Percentiles rank a stretch among this genome's conserved stretches.
These are phyloP conservation scores for Ditula angustiorana DNA, from an alignment of 2,888 invertebrate genomes.

Conservation along the genomic window DNA sequence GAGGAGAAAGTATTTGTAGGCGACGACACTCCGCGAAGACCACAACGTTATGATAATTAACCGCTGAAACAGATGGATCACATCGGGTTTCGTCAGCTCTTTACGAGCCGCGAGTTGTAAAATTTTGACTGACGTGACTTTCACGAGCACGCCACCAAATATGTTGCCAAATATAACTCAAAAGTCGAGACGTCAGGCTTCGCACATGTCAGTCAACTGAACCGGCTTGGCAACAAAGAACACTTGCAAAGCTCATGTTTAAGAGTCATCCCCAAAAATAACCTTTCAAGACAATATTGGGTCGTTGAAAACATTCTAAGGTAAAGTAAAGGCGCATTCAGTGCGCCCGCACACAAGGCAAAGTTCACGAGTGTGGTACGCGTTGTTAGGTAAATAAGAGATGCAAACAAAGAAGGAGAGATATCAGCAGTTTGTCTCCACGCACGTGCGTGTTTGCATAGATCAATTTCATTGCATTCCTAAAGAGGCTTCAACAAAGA, in stretches of 20 bases:
- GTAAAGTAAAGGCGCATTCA: constrained; percentile 12
- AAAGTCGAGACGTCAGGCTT: constrained; percentile 48
- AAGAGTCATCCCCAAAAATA: constrained; percentile 54
- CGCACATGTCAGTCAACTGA: constrained; percentile 55
- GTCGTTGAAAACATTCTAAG: background rate
- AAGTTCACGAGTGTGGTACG: constrained; percentile 39
- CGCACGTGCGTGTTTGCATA: constrained; percentile 71
- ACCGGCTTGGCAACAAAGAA: constrained; percentile 57
- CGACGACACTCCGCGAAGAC: constrained; percentile 55
- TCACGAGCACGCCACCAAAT: constrained; percentile 52
- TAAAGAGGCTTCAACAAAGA: constrained; percentile 53
- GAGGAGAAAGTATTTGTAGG: constrained; percentile 68
- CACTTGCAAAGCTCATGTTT: constrained; percentile 47
- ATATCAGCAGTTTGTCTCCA: constrained; percentile 61
- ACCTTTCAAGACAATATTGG: constrained; percentile 36
- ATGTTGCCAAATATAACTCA: constrained; percentile 63
- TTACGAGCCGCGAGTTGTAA: constrained; percentile 37
- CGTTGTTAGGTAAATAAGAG: constrained; percentile 60
- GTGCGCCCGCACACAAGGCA: background rate
- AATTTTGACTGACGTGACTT: constrained; percentile 50
- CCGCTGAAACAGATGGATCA: constrained; percentile 42
- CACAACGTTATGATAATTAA: constrained; percentile 53
- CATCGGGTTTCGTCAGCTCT: background rate
- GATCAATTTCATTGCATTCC: constrained; percentile 52
- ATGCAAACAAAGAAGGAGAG: constrained; percentile 62